phyloP scores from a whole-genome alignment of 2,888 invertebrate genomes.

The Nemotelus nigrinus region DNA sequence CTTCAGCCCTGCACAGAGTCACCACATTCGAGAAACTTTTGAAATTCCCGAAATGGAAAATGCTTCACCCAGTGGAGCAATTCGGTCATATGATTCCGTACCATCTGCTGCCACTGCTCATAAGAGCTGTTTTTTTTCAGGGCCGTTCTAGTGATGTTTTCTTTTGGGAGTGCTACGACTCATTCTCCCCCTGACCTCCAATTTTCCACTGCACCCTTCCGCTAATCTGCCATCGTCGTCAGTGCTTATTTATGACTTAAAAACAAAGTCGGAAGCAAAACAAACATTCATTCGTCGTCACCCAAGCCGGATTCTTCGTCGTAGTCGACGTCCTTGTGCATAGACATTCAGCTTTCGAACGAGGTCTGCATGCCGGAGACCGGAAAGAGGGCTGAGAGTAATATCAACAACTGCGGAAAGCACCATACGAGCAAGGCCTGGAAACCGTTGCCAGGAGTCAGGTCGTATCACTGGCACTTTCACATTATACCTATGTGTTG shows the following conservation, averaged over 20 bases:
- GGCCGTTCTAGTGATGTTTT: slow-evolving; percentile 9
- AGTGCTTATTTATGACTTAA: slow-evolving; percentile 21
- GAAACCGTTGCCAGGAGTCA: slow-evolving; percentile 19
- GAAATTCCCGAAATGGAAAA: slow-evolving; percentile 1
- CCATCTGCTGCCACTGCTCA: slow-evolving; percentile 14
- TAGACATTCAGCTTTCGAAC: too few species aligned
- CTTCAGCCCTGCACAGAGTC: too few species aligned
- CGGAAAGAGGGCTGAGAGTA: too few species aligned
- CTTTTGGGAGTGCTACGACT: neutral
- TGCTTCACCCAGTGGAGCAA: slow-evolving; percentile 6
- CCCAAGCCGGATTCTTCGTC: too few species aligned
- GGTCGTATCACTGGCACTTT: neutral
- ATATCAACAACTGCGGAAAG: neutral
- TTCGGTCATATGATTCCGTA: slow-evolving; percentile 4
- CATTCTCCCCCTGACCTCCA: neutral
- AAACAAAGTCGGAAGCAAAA: slow-evolving; percentile 26
- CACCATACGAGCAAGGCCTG: neutral
- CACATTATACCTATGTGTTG: slow-evolving; percentile 9
- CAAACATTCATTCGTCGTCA: too few species aligned
- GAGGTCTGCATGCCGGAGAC: too few species aligned
- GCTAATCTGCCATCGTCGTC: slow-evolving; percentile 26
- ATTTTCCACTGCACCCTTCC: neutral
- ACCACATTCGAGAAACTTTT: neutral
- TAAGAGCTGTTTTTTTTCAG: slow-evolving; percentile 7
- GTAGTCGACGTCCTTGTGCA: too few species aligned